These are phyloP conservation scores for Lutraria lutraria DNA, from an alignment of 2,888 invertebrate species.

Conservation along the genomic window DNA sequence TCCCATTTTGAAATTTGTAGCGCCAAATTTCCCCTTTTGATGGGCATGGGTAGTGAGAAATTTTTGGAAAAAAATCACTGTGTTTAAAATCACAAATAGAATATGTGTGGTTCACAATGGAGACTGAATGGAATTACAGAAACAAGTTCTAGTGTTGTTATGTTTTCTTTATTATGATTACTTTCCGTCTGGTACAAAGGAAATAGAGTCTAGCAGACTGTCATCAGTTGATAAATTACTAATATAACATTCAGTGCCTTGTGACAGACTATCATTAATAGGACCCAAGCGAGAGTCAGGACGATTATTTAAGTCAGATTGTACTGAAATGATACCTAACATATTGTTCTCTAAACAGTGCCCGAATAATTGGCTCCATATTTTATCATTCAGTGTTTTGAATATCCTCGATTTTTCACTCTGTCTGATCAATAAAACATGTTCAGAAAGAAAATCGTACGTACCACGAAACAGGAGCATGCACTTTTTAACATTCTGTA, in stretches of 20 bases:
- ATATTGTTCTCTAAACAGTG: not conserved
- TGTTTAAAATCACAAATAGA: no score
- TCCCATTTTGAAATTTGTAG: no score
- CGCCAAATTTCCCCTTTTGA: no score
- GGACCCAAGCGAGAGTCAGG: not conserved
- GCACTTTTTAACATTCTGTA: not conserved
- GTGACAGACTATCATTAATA: not conserved
- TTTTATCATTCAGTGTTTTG: not conserved
- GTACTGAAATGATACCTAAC: not conserved
- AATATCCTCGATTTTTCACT: not conserved
- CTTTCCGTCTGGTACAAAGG: no score
- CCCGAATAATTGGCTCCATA: not conserved
- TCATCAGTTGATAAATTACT: not conserved
- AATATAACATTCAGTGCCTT: not conserved
- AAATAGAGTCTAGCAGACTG: not conserved
- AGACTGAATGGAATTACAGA: no score
- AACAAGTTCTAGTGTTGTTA: no score
- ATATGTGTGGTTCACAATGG: no score
- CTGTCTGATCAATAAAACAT: not conserved
- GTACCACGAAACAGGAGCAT: not conserved
- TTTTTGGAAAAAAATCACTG: no score
- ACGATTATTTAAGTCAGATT: not conserved
- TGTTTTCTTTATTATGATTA: no score
- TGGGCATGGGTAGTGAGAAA: no score
- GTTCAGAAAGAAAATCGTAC: not conserved